These are phyloP conservation scores for Stegophylla sp. DNA, from an alignment of 2,888 invertebrate genomes.

Conservation along the genomic window DNA sequence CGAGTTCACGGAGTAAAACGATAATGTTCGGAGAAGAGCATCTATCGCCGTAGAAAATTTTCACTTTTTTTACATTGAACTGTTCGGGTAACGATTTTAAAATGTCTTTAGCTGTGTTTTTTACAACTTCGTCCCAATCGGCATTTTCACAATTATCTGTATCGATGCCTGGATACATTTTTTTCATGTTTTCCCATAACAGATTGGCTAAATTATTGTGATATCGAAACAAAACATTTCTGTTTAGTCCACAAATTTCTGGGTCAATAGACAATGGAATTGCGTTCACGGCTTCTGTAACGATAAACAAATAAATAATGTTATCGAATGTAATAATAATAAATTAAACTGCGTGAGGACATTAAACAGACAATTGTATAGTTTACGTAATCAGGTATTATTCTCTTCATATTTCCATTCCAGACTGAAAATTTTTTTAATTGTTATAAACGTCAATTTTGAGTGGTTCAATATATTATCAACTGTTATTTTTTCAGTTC, in stretches of 20 bases:
- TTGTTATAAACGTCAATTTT: too few relatives aligned
- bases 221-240: constrained; percentile 19
- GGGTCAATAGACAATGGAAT: constrained; percentile 23
- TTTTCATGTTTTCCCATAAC: constrained; percentile 12
- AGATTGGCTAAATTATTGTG: neutral
- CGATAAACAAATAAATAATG: neutral
- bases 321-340: neutral
- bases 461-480: too few relatives aligned
- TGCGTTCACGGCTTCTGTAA: constrained; percentile 7
- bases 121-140: constrained; percentile 24
- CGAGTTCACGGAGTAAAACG: constrained; percentile 86
- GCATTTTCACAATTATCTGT: neutral
- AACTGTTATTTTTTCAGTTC: too few relatives aligned
- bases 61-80: constrained; percentile 21
- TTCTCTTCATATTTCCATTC: too few relatives aligned
- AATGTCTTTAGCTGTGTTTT: constrained; percentile 5
- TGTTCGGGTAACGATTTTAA: constrained; percentile 25
- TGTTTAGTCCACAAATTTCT: constrained; percentile 26
- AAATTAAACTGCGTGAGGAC: too few relatives aligned
- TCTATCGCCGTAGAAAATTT: constrained; percentile 37
- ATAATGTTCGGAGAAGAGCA: constrained; percentile 81
- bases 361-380: neutral
- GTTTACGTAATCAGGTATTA: too few relatives aligned
- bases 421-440: too few relatives aligned
- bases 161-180: constrained; percentile 9